Percentiles rank a stretch among this genome's conserved stretches.
These are phyloP conservation scores for Trachemys scripta DNA, from an alignment of 2,113 vertebrate species.

Conservation along the genomic window DNA sequence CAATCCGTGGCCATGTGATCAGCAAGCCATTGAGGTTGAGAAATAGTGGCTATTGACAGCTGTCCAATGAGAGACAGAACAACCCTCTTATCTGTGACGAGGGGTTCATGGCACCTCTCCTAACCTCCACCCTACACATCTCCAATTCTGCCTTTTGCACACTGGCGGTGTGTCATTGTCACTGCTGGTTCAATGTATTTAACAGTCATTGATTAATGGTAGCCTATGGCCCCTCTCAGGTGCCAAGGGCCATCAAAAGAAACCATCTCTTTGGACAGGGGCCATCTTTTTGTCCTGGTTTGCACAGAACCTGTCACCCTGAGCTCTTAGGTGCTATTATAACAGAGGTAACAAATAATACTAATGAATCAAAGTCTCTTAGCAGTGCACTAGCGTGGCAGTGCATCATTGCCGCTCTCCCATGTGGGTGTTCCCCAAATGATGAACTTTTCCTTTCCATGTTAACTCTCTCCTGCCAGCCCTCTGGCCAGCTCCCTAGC, in stretches of 20 bases:
- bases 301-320: no score
- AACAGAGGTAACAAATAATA: rapidly evolving
- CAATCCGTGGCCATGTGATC: not conserved
- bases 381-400: rapidly evolving
- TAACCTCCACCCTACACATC: no score
- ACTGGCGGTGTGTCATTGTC: not conserved
- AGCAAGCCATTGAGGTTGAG: not conserved
- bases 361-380: not conserved
- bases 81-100: not conserved
- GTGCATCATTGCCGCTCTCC: not conserved
- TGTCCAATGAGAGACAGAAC: not conserved
- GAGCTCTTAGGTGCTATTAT: rapidly evolving
- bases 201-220: not conserved
- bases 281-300: not conserved
- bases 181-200: not conserved
- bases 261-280: no score
- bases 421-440: rapidly evolving
- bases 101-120: not conserved
- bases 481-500: not conserved
- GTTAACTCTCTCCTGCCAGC: not conserved
- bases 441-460: not conserved
- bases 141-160: not conserved
- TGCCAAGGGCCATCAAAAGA: no score
- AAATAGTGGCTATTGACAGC: not conserved
- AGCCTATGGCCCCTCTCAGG: not conserved